Conservation (phyloP, 2,113 vertebrate species). For the Phoenicopterus ruber region DNA sequence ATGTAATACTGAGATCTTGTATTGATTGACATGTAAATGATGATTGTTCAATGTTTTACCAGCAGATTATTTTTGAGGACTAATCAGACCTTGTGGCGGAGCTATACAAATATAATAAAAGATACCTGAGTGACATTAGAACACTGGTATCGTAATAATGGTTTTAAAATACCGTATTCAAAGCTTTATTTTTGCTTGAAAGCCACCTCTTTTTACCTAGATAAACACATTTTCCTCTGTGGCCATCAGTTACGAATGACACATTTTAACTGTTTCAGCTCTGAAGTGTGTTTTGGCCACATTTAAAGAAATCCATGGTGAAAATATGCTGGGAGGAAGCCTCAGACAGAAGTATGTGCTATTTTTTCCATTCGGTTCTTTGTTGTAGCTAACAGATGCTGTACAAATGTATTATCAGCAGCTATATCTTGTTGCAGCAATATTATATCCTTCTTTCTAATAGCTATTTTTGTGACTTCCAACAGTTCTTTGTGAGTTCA, state of each 20-base stretch:
- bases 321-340: background rate
- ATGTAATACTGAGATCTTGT: background rate
- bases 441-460: background rate
- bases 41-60: background rate
- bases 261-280: background rate
- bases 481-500: background rate
- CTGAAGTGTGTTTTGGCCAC: background rate
- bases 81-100: background rate
- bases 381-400: background rate
- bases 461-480: background rate
- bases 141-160: background rate
- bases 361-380: background rate
- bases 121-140: background rate
- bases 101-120: background rate
- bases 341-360: background rate
- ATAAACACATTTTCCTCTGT: background rate
- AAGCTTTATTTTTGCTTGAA: background rate
- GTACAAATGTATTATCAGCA: background rate
- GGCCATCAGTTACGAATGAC: background rate
- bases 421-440: background rate
- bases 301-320: background rate
- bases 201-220: background rate
- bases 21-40: background rate
- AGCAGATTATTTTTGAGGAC: background rate
- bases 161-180: background rate